Evolutionary conservation across 2,797 vertebrate genomes (phyloP), one percentile per base, ranked within the genome.

Genomic region (Pterois miles): DNA sequence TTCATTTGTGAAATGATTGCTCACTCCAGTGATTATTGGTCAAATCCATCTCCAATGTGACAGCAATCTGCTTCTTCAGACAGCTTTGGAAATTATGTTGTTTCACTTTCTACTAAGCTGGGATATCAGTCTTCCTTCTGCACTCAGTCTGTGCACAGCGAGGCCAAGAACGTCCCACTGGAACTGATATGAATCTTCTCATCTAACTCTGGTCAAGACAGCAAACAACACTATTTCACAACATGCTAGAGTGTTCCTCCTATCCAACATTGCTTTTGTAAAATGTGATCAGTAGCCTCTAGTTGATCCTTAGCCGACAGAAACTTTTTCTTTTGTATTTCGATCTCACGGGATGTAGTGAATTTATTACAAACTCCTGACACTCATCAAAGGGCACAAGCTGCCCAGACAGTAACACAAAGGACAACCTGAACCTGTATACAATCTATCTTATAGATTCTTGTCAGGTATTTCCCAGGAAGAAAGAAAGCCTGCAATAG

Each of bases 401-500:
- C 60, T 67, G 68, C 18, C 48, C 50, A 48, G 33, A 74, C 10
- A 57, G 73, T 52, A 52, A 56, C 33, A 62, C 27, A 69, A 62
- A 34, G 57, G 20, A 59, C 46, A 69, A 59, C 8, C 58, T 70
- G 31, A 82, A 71, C 25, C 31, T 70, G 34, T 71, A 38, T 33
- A 71, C 57, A 81, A 50, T 67, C 56, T 67, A 71, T 36, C 22
- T 14, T 71, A n/a, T 66, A 77, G 74, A 68, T 38, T 46, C 66
- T 25, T 78, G 54, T 38, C 36, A 64, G 54, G 64, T 71, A 64
- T 75, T 69, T 73, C 34, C 46, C 6, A 20, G 43, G 46, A 69
- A 52, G 16, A 76, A 73, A 78, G 54, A 18, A 5, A 74, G 43
- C 63, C 52, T 48, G 65, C 74, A 66, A 13, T 89, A 84, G 80